Conservation (phyloP, 2,113 vertebrate species). For the Syngnathoides biaculeatus region DNA sequence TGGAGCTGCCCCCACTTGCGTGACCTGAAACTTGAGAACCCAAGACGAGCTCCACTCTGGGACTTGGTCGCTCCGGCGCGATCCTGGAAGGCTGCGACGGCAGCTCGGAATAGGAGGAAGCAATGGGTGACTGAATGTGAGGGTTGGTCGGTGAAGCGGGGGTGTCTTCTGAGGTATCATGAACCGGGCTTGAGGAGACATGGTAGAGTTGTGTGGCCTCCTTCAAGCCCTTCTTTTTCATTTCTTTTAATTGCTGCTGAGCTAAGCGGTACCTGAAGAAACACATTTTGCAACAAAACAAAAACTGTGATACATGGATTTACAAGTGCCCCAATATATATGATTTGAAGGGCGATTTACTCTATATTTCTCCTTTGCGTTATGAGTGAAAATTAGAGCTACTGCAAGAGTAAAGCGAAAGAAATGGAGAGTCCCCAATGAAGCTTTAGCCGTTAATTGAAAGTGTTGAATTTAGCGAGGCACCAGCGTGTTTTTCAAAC, state of each 20-base stretch:
- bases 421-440: too few relatives aligned
- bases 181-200: conserved; percentile 89
- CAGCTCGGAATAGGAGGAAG: conserved; percentile 73
- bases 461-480: too few relatives aligned
- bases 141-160: conserved; percentile 63
- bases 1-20: conserved; percentile 51
- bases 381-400: too few relatives aligned
- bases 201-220: conserved; percentile 93
- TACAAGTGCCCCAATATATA: background rate
- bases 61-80: conserved; percentile 62
- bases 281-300: background rate
- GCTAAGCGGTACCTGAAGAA: conserved; percentile 82
- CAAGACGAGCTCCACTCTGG: conserved; percentile 67
- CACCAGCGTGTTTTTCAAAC: background rate
- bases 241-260: conserved; percentile 95
- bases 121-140: conserved; percentile 56
- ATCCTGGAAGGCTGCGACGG: conserved; percentile 39
- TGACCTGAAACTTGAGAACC: conserved; percentile 63
- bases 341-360: too few relatives aligned
- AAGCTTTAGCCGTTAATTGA: too few relatives aligned
- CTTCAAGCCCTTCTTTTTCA: conserved; percentile 91
- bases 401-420: too few relatives aligned
- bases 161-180: conserved; percentile 79
- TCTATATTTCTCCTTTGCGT: too few relatives aligned
- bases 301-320: background rate